Evolutionary conservation across 2,888 invertebrate species (phyloP), one percentile per base, ranked within the genome.

Genomic region (Eremobia ochroleuca): DNA sequence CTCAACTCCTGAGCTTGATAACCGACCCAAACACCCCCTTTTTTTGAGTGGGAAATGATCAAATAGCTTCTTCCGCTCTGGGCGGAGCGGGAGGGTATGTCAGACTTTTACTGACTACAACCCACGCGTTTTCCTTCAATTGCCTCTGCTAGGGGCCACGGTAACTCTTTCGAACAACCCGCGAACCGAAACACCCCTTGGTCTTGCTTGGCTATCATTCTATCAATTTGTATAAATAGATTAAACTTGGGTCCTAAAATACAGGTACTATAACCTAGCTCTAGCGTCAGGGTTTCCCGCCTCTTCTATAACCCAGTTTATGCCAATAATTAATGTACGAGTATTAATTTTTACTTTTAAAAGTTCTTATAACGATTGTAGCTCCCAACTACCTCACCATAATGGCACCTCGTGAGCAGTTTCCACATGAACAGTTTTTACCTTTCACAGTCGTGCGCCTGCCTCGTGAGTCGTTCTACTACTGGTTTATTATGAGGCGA

Each of bases 401-500:
- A 31, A 72, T 31, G 34, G 34, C 34, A 28, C 4, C 31, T 64
- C 85, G 82, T 83, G 85, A 81, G 61, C 31, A 31, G 76, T 85
- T 73, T 52, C 66, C 71, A 43, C 61, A 49, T 59, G 49, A 77
- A 74, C 68, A 72, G 73, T 73, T 40, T 72, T 73, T 76, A 78
- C 61, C 83, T 73, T 66, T 73, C 75, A 73, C 34, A 65, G 85
- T 85, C 87, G 85, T 85, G 76, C 72, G 69, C 37, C 6, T 13
- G 25, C 55, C 59, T 87, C 87, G 87, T 87, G 87, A 87, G 85
- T 76, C 66, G 77, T 71, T 77, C 79, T 40, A 52, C 87, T 87
- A 77, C 87, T 83, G 87, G 79, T 88, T 77, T 87, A 83, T 81
- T 87, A 76, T 81, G 77, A 72, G 66, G 49, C 37, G 85, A 87